Base-by-base conservation (phyloP, 2,113 vertebrate genomes). In the Dasypus novemcinctus region DNA sequence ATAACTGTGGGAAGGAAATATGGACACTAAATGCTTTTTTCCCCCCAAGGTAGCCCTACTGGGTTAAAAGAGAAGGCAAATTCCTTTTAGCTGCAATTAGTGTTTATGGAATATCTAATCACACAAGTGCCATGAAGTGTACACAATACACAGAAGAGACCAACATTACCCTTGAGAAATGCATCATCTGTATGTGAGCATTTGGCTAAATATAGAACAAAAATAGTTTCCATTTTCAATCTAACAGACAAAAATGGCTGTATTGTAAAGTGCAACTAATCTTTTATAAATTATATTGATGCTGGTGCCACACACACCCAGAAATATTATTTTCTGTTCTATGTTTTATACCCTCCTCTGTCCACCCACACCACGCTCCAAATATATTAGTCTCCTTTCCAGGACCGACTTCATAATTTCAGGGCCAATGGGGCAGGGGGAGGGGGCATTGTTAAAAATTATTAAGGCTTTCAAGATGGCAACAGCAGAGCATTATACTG, bases 81-180 rank as follows among this genome's bases (percentile, higher is more conserved):
- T 90, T 94, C 49, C 54, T 87, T 95, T 95, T 71, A 80, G 79
- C 23, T 80, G 71, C 84, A 96, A 80, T 93, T 95, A 90, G 61
- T 72, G 66, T 93, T 93, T 93, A 36, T 78, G 84, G 54, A 96
- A 43, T 93, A 88, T 83, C 69, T 96, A 93, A 88, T 93, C 64
- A 74, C 23, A 75, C 4, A 17, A 17, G 49, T 74, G 33, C 64
- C 38, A 5, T 71, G 79, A 91, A 87, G 59, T 59, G 8, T 81
- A 79, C 33, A 96, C 21, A 79, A 82, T 57, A 87, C 43, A 93
- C 21, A 91, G 83, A 96, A 76, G n/a, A 94, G 71, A 93, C 15
- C 38, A 80, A 86, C 20, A 87, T 82, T 75, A 87, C 41, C 52
- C 71, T 94, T 87, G 66, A 75, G 74, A 64, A 95, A 93, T 79